Base-by-base conservation (phyloP, 2,113 vertebrate genomes). In the Thymallus thymallus region DNA sequence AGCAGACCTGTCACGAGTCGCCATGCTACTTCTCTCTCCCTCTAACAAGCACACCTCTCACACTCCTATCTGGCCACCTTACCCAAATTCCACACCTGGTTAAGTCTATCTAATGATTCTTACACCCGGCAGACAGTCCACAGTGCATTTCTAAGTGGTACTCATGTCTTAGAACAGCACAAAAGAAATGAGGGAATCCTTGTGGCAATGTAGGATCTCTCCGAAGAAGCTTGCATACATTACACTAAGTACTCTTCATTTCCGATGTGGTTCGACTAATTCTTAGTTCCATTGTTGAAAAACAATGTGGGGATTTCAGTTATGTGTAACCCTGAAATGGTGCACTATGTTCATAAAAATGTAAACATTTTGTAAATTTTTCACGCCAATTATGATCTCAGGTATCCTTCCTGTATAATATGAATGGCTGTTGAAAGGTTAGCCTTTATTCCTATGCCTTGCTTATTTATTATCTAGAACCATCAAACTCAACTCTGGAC, bases 11-110 rank as follows among this genome's bases (percentile, higher is more conserved):
- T 55, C 68, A 69, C 24, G 23, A 69, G 22, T 26, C 46, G 10
- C 23, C 45, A 24, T 23, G 23, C 68, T 55, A 22, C 4, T 23
- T 51, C 6, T 32, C 68, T 46, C 14, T 69, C 46, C 12, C 68
- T 32, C 68, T 69, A 56, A 69, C 68, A 69, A 69, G 68, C 68
- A 69, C 68, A 26, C 68, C 68, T 69, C 68, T 22, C 23, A 26
- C 23, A 29, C 45, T 14, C 68, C 22, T 26, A 16, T 55, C 46
- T 24, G 45, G 68, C 23, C 24, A 32, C 22, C 45, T 13, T 20
- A 69, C 13, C 68, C 68, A 55, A 24, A 69, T 55, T 22, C 68
- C 68, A 69, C 68, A 69, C 68, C 68, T 51, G 68, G 68, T 69
- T 69, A 51, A 29, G 14, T 69, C 45, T 26, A 22, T 69, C 68